Conservation (phyloP, 2,797 vertebrate genomes). For the Loris lydekkerianus region DNA sequence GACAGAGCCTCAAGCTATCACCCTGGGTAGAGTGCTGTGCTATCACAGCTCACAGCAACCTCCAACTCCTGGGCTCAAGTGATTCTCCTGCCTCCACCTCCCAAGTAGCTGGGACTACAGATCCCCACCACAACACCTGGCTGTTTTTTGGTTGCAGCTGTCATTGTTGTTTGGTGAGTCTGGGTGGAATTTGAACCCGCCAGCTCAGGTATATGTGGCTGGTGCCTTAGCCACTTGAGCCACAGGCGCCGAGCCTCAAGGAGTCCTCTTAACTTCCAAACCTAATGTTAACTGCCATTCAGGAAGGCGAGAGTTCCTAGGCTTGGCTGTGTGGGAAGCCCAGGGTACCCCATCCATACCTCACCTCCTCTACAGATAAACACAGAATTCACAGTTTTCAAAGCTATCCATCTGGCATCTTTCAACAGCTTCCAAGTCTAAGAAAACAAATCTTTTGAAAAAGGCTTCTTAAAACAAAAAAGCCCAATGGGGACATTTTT, state of each 20-base stretch:
- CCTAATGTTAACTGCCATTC: slow-evolving; percentile 14
- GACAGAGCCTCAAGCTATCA: too few relatives aligned
- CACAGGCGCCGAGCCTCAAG: neutral
- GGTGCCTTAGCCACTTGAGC: too few relatives aligned
- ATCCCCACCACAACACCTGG: too few relatives aligned
- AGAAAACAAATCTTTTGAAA: slow-evolving; percentile 69
- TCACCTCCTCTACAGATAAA: slow-evolving; percentile 67
- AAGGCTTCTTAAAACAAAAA: slow-evolving; percentile 64
- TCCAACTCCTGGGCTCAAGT: too few relatives aligned
- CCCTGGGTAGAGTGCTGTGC: too few relatives aligned
- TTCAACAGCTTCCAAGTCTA: slow-evolving; percentile 65
- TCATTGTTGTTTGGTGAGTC: too few relatives aligned
- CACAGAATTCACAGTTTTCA: slow-evolving; percentile 15
- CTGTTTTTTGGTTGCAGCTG: too few relatives aligned
- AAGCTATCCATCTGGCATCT: slow-evolving; percentile 67
- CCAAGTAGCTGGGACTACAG: too few relatives aligned
- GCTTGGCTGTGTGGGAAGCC: neutral
- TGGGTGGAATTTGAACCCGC: too few relatives aligned
- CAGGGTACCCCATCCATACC: neutral
- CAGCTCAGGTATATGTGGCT: too few relatives aligned
- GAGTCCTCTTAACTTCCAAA: neutral
- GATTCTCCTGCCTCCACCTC: too few relatives aligned
- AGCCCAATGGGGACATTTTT: slow-evolving; percentile 42
- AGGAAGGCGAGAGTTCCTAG: neutral
- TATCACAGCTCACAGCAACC: too few relatives aligned